phyloP scores from a whole-genome alignment of 2,888 invertebrate species.

The Rhabditoides inermis region DNA sequence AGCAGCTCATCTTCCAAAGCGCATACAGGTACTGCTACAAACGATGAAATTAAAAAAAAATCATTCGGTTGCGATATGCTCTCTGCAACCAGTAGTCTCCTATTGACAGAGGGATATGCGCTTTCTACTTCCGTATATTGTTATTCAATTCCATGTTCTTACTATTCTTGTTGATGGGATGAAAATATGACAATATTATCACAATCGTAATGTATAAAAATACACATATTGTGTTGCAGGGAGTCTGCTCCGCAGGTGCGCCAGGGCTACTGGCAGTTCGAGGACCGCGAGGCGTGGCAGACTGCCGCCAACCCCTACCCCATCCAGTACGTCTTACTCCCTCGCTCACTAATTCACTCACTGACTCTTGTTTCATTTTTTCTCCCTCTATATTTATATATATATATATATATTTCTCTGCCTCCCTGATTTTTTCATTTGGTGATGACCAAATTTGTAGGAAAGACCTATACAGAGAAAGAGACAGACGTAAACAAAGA shows the following conservation, averaged over 20 bases:
- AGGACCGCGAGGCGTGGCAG: slow-evolving; percentile 49
- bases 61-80: no score
- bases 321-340: slow-evolving; percentile 39
- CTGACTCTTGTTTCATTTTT: neutral
- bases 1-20: no score
- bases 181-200: no score
- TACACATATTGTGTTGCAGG: neutral
- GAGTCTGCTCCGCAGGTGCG: slow-evolving; percentile 18
- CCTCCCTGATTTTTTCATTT: neutral
- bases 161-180: neutral
- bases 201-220: no score
- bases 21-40: no score
- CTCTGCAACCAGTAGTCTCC: slow-evolving; percentile 3
- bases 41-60: no score
- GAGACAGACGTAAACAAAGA: no score
- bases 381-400: neutral
- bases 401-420: neutral
- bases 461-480: neutral
- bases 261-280: slow-evolving; percentile 51
- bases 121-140: neutral
- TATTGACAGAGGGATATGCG: neutral
- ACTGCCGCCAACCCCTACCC: slow-evolving; percentile 51
- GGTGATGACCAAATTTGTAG: slow-evolving; percentile 4
- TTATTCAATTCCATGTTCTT: neutral
- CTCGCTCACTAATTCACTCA: slow-evolving; percentile 8